phyloP scores from a whole-genome alignment of 2,888 invertebrate species.

The Trichopoda pennipes region DNA sequence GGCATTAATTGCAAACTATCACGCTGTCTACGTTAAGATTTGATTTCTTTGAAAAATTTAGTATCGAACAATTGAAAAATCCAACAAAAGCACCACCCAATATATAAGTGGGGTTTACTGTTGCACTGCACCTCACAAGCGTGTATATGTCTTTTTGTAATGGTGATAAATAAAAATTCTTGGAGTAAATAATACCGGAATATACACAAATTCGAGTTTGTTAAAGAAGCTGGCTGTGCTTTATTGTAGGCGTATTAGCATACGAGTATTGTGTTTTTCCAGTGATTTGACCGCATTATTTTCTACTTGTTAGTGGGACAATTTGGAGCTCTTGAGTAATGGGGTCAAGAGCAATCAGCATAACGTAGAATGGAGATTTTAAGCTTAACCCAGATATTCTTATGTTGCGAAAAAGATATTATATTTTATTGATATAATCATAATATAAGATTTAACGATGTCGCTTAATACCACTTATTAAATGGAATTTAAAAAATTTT shows the following conservation, averaged over 20 bases:
- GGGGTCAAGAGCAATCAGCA: conserved; percentile 51
- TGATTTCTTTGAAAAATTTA: conserved; percentile 28
- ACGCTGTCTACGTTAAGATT: conserved; percentile 54
- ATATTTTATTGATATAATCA: conserved; percentile 28
- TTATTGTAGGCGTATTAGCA: conserved; percentile 52
- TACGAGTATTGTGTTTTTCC: conserved; percentile 25
- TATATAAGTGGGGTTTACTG: neutral
- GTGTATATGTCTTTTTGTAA: conserved; percentile 51
- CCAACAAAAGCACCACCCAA: conserved; percentile 21
- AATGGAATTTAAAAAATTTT: neutral
- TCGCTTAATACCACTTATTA: neutral
- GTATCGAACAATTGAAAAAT: conserved; percentile 1
- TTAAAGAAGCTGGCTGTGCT: neutral
- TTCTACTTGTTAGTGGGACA: conserved; percentile 44
- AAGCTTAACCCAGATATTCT: conserved; percentile 32
- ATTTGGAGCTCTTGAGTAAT: conserved; percentile 21
- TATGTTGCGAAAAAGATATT: conserved; percentile 24
- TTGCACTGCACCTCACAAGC: conserved; percentile 1
- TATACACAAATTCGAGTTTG: conserved; percentile 31
- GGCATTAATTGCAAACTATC: conserved; percentile 66
- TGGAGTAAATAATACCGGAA: conserved; percentile 35
- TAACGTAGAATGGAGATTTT: conserved; percentile 12
- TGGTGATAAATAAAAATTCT: conserved; percentile 32
- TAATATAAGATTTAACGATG: conserved; percentile 16
- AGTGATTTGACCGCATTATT: conserved; percentile 58